A percentile compares a stretch with the other conserved stretches of the same genome.
phyloP scores from a whole-genome alignment of 2,888 invertebrate species.

The Erynnis tages region DNA sequence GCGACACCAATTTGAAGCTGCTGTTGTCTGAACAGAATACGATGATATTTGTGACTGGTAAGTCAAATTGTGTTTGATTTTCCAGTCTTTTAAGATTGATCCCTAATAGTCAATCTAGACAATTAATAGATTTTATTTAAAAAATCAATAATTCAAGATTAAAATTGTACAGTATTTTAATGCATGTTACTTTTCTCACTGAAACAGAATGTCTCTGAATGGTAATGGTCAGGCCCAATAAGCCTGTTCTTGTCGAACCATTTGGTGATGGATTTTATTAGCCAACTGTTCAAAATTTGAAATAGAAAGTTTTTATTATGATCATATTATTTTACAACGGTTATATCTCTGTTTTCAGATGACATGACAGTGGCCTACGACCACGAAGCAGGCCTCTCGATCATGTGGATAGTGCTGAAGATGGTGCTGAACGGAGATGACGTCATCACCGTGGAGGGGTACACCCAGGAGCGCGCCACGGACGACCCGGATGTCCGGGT shows the following conservation, averaged over 20 bases:
- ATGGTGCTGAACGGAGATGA: conserved; percentile 87
- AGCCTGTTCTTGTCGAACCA: too few relatives aligned
- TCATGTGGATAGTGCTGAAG: conserved; percentile 67
- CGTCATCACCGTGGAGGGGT: conserved; percentile 86
- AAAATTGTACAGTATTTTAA: too few relatives aligned
- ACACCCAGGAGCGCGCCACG: conserved; percentile 81
- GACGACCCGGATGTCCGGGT: conserved; percentile 84
- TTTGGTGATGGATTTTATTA: too few relatives aligned
- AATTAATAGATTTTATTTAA: too few relatives aligned
- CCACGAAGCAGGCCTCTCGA: conserved; percentile 59
- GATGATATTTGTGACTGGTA: conserved; percentile 84
- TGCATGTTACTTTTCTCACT: too few relatives aligned
- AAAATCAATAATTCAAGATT: too few relatives aligned
- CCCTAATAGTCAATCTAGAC: neutral
- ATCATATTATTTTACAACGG: neutral
- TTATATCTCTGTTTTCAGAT: conserved; percentile 44
- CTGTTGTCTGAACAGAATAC: conserved; percentile 85
- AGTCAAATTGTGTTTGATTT: conserved; percentile 43
- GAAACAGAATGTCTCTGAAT: too few relatives aligned
- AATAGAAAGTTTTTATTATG: neutral
- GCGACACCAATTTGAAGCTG: conserved; percentile 83
- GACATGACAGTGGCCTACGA: conserved; percentile 68
- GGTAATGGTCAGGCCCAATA: too few relatives aligned
- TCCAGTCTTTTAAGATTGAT: too few relatives aligned
- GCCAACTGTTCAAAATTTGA: too few relatives aligned